Evolutionary conservation across 2,113 vertebrate genomes (phyloP), one percentile per base, ranked within the genome.

Genomic region (Cervus canadensis): DNA sequence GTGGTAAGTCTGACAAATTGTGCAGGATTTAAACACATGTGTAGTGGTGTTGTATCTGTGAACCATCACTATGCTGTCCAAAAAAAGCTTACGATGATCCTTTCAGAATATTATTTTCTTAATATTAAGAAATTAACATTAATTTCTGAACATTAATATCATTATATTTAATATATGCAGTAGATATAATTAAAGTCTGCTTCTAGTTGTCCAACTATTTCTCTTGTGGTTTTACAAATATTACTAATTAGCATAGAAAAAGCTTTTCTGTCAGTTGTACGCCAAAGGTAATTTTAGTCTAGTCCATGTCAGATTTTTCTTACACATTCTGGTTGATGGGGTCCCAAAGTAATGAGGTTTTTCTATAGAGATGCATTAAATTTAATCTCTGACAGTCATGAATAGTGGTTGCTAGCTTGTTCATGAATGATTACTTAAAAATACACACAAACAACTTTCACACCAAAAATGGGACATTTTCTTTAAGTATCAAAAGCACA

Each of bases 401-500:
- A 36, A 91, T 8, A 89, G 26, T 62, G 64, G 89, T 19, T 21
- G 43, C 54, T 96, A 60, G 60, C 54, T 64, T 1, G 2, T 62
- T 94, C 62, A 84, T 48, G 59, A 62, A 56, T 62, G 36, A 88
- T 15, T 59, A 94, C 84, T 88, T 90, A 64, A 17, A 96, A 93
- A 89, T 64, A 96, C 26, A 85, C 78, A 87, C 15, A 88, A 59
- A 93, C n/a, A 9, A 88, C 59, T 93, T 91, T 89, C 43, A 98
- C 33, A 91, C 40, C 33, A 86, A 92, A 93, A 78, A 45, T 62
- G 28, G 16, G 33, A 92, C 43, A 48, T 67, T 95, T 97, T 79
- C 89, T 90, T 92, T 33, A 78, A 57, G 57, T 19, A 89, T 67
- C 48, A 90, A 95, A 74, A 48, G 87, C 26, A 95, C 11, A 94